phyloP scores from a whole-genome alignment of 1,140 invertebrate species.

The Euglossa dilemma region DNA sequence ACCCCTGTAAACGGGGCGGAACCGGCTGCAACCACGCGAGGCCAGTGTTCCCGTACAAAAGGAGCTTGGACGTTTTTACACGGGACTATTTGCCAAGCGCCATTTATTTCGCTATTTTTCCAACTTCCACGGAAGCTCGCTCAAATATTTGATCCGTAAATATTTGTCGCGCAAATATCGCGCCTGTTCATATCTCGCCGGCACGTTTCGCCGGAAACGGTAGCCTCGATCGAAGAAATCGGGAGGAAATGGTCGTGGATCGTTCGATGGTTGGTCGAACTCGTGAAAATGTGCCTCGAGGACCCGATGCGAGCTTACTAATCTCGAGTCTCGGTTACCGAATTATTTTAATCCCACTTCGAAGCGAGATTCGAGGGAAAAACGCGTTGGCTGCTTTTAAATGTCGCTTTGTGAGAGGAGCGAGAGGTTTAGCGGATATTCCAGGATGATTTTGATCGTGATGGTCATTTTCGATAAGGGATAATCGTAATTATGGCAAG shows the following conservation, averaged over 20 bases:
- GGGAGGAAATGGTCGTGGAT: too few species aligned
- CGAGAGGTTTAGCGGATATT: slow-evolving; percentile 23
- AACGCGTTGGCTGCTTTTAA: too few species aligned
- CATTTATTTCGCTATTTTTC: slow-evolving; percentile 18
- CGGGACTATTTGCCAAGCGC: neutral
- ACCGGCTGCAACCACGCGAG: neutral
- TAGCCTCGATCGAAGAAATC: too few species aligned
- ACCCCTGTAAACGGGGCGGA: neutral
- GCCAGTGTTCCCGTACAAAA: neutral
- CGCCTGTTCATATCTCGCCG: neutral
- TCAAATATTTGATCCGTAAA: slow-evolving; percentile 25
- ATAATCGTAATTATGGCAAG: too few species aligned
- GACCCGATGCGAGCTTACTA: slow-evolving; percentile 20
- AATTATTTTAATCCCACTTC: slow-evolving; percentile 37
- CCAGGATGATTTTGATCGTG: too few species aligned
- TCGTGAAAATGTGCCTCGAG: neutral
- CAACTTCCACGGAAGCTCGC: slow-evolving; percentile 1
- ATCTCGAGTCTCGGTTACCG: slow-evolving; percentile 46
- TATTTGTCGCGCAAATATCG: slow-evolving; percentile 6
- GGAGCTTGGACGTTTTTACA: neutral
- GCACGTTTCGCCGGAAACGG: neutral
- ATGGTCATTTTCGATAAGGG: too few species aligned
- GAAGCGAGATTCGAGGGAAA: neutral
- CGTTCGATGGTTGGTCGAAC: too few species aligned
- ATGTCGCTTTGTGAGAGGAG: slow-evolving; percentile 13